Percentiles rank a stretch among this genome's conserved stretches.
Conservation (phyloP, 2,888 invertebrate species). For the Tridacna gigas region DNA sequence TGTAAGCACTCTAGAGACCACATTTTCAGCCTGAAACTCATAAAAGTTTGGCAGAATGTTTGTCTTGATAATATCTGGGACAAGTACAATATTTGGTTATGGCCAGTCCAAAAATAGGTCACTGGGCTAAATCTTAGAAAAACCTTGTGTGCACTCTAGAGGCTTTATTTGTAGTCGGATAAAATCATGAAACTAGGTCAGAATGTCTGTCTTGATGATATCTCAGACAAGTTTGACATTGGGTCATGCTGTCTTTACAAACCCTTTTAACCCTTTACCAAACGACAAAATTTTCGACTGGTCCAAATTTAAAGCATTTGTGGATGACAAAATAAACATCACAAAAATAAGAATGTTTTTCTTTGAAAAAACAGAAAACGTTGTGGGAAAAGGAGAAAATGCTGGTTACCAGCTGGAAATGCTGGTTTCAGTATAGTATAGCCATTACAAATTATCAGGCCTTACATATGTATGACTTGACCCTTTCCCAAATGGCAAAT, state of each 20-base stretch:
- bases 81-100: not conserved
- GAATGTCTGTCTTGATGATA: no score
- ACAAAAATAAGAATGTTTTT: not conserved
- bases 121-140: not conserved
- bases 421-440: no score
- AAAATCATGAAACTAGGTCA: no score
- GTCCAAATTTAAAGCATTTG: not conserved
- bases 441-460: no score
- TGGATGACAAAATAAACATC: not conserved
- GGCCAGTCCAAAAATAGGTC: not conserved
- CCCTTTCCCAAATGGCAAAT: no score
- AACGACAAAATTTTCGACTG: not conserved
- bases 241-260: no score
- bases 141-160: not conserved
- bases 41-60: not conserved
- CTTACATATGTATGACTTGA: no score
- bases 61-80: not conserved
- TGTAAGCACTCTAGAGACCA: not conserved
- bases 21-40: not conserved
- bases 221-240: no score
- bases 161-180: not conserved
- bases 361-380: not conserved
- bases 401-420: no score
- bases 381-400: constrained; percentile 8
- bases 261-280: constrained; percentile 3